Evolutionary conservation across 1,140 invertebrate species (phyloP).

Genomic region (Orussus abietinus): DNA sequence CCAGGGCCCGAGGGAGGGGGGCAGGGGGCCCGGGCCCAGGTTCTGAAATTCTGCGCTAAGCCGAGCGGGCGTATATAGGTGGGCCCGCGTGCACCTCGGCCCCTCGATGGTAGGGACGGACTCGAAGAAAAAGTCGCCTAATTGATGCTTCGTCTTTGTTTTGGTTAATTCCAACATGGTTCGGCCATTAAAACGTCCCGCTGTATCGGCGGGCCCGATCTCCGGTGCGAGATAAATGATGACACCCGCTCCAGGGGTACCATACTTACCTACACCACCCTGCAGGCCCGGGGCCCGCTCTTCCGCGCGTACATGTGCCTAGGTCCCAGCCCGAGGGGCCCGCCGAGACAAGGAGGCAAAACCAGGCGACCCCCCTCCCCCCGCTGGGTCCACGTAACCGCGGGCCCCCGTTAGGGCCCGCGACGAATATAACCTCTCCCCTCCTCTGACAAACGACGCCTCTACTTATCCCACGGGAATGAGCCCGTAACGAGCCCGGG

Average conservation of each 20-base stretch:
- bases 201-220: slow-evolving; percentile 53
- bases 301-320: no score
- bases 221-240: slow-evolving; percentile 56
- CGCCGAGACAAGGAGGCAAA: no score
- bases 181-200: slow-evolving; percentile 59
- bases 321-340: no score
- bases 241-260: slow-evolving; percentile 53
- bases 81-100: not conserved
- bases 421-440: not conserved
- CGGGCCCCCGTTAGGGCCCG: no score
- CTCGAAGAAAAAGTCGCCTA: slow-evolving; percentile 55
- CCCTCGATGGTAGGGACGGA: slow-evolving; percentile 7
- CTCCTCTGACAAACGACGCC: not conserved
- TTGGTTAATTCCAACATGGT: slow-evolving; percentile 61
- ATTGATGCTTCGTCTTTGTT: slow-evolving; percentile 62
- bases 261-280: slow-evolving; percentile 49
- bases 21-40: not conserved
- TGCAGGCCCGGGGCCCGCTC: no score
- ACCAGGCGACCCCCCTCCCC: slow-evolving; percentile 18
- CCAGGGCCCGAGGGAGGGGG: slow-evolving; percentile 2
- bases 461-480: slow-evolving; percentile 9
- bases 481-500: no score
- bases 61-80: slow-evolving; percentile 1
- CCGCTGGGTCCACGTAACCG: slow-evolving; percentile 16
- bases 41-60: slow-evolving; percentile 1